These are phyloP conservation scores for Phaethornis superciliosus DNA, from an alignment of 2,113 vertebrate species.

Conservation along the genomic window DNA sequence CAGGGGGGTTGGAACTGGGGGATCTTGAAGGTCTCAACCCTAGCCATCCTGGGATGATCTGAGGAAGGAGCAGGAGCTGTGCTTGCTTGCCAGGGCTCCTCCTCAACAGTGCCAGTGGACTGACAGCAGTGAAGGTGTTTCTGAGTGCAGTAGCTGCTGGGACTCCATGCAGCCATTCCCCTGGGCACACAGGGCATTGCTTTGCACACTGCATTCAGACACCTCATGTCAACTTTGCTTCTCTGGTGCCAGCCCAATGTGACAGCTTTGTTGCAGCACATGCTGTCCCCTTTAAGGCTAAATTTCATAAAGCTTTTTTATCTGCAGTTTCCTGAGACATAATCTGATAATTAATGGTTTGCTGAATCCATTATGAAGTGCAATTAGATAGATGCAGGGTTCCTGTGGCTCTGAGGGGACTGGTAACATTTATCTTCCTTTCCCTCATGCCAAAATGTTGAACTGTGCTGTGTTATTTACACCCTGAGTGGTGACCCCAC, in stretches of 20 bases:
- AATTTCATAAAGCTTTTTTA: conserved; percentile 49
- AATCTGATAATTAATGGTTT: conserved; percentile 76
- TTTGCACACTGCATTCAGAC: not conserved
- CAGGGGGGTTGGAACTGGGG: no score
- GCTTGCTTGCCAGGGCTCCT: not conserved
- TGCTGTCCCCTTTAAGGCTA: conserved; percentile 6
- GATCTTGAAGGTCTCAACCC: no score
- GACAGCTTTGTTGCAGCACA: not conserved
- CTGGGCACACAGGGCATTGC: fast-evolving
- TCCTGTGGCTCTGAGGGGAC: conserved; percentile 53
- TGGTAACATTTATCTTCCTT: conserved; percentile 67
- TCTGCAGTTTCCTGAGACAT: conserved; percentile 59
- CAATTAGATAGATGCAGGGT: conserved; percentile 67
- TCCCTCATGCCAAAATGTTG: conserved; percentile 21
- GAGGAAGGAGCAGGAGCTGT: not conserved
- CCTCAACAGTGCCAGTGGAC: fast-evolving
- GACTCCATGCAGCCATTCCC: fast-evolving
- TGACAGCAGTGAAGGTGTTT: not conserved
- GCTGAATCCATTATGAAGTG: conserved; percentile 71
- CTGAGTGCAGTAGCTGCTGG: not conserved
- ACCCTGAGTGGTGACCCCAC: not conserved
- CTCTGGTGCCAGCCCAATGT: not conserved
- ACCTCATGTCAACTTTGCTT: not conserved
- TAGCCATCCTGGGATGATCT: not conserved
- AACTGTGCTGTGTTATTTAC: not conserved